phyloP scores from a whole-genome alignment of 2,888 invertebrate genomes.

The Melipona beecheii region DNA sequence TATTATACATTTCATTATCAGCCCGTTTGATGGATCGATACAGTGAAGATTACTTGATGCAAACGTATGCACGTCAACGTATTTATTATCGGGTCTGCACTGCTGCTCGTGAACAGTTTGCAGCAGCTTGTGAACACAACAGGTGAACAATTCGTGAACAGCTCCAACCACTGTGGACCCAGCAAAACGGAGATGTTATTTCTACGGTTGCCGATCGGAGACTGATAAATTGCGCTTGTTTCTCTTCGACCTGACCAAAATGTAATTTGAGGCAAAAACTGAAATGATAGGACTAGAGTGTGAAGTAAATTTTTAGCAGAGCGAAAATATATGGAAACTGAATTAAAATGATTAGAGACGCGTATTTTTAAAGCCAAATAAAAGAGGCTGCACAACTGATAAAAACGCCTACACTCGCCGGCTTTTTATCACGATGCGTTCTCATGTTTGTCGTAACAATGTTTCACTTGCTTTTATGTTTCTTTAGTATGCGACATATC shows the following conservation, averaged over 20 bases:
- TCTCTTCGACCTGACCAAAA: neutral
- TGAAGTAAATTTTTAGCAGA: neutral
- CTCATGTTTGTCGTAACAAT: neutral
- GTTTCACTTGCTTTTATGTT: constrained; percentile 4
- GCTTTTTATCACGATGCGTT: neutral
- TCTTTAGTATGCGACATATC: constrained; percentile 35
- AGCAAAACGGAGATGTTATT: too few species aligned
- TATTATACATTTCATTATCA: too few species aligned
- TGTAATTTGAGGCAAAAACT: neutral
- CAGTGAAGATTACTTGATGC: too few species aligned
- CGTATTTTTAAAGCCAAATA: neutral
- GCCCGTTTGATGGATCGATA: too few species aligned
- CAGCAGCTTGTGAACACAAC: too few species aligned
- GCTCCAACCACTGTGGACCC: too few species aligned
- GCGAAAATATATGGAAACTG: neutral
- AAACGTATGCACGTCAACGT: too few species aligned
- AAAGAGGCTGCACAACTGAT: neutral
- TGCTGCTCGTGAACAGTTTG: too few species aligned
- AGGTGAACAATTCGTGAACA: too few species aligned
- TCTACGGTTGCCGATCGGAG: too few species aligned
- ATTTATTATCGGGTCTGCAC: too few species aligned
- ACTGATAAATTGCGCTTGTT: neutral
- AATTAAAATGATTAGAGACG: neutral
- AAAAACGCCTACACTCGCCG: constrained; percentile 3
- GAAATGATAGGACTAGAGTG: neutral